phyloP scores from a whole-genome alignment of 2,113 vertebrate genomes.

The Chrysemys picta region DNA sequence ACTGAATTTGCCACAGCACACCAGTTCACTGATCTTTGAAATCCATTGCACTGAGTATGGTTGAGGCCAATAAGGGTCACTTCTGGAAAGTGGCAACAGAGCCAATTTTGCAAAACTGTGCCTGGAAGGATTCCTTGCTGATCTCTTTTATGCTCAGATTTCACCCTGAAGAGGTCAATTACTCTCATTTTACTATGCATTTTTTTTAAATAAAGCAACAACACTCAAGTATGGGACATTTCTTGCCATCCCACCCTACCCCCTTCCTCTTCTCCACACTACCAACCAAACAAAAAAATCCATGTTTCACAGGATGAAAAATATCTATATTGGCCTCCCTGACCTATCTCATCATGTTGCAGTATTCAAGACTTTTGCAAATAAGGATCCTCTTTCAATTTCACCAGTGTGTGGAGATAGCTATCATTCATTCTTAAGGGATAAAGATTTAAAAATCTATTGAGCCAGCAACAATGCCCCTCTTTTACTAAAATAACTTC shows the following conservation, averaged over 20 bases:
- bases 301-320: not conserved
- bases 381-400: not conserved
- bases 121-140: not conserved
- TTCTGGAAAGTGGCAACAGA: not conserved
- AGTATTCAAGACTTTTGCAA: not conserved
- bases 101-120: rapidly evolving
- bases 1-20: not conserved
- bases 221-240: not conserved
- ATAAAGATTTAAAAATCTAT: not conserved
- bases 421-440: not conserved
- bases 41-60: not conserved
- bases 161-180: not conserved
- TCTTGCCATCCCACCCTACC: not conserved
- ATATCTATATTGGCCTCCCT: not conserved
- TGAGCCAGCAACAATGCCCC: not conserved
- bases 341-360: not conserved
- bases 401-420: not conserved
- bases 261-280: not conserved
- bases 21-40: not conserved
- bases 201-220: not conserved
- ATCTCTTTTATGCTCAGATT: not conserved
- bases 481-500: not conserved
- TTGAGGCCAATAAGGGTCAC: not conserved
- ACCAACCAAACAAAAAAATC: not conserved
- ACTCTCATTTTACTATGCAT: not conserved